Evolutionary conservation across 2,888 invertebrate species (phyloP), one percentile per base, ranked within the genome.

Genomic region (Physocephala rufipes): DNA sequence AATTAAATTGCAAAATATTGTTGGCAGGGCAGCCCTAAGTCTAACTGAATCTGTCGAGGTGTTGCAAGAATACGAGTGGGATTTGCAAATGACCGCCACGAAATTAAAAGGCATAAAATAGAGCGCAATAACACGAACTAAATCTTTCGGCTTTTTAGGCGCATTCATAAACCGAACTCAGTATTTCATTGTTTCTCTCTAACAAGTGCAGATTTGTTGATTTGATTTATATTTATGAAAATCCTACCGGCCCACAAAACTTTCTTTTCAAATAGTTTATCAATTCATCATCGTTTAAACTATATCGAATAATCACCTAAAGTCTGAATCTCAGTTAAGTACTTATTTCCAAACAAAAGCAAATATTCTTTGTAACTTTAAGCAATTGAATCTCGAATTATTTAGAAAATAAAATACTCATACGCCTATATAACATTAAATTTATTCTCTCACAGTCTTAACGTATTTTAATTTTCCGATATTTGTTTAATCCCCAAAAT

Each of bases 1-100:
- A 28, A 85, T 86, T 2, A 86, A 84, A 76, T 74, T 86, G 24
- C 85, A 86, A 78, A 86, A 86, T 72, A 82, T 86, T 71, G 79
- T 85, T 43, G 73, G 75, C 53, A 76, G 79, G 43, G n/a, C n/a
- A 19, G 79, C 82, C 26, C 77, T 86, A 26, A 82, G 78, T 63
- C 73, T 86, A 61, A 78, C 82, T 2, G 83, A 82, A 70, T 82
- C 85, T 0, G 82, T 81, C 43, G 82, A 85, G 55, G 83, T 83
- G 13, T 74, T 86, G 74, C 81, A 84, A 74, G 79, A 83, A 71
- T 80, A 83, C 73, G 86, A 86, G 68, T 86, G 86, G 86, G 86
- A 86, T 76, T 76, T 86, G 67, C 86, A 86, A 74, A 80, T 79
- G n/a, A 83, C 86, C 49, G 82, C 84, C 59, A 78, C 83, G 68